Conservation (phyloP, 2,888 invertebrate species). For the Heliconius hortense region DNA sequence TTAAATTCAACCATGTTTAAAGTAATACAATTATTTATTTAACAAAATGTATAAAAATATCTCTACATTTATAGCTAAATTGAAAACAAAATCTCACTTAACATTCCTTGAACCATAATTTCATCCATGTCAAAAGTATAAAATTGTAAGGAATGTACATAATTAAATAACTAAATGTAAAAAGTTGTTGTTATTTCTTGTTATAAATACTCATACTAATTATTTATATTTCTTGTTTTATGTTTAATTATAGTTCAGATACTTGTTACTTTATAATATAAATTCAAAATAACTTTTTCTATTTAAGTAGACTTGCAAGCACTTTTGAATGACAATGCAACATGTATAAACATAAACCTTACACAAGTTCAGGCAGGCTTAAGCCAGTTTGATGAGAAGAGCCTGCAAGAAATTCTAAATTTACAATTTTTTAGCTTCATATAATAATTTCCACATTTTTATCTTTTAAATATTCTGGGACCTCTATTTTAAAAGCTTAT, state of each 20-base stretch:
- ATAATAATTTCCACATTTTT: too few relatives aligned
- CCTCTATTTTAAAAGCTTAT: too few relatives aligned
- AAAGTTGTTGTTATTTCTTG: constrained; percentile 42
- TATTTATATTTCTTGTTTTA: background rate
- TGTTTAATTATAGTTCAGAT: background rate
- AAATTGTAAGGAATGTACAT: constrained; percentile 74
- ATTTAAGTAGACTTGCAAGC: background rate
- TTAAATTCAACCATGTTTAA: constrained; percentile 45
- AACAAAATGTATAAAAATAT: constrained; percentile 56
- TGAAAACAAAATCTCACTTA: constrained; percentile 50
- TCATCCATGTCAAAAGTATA: constrained; percentile 44
- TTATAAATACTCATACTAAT: background rate
- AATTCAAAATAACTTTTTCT: background rate
- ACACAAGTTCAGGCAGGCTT: too few relatives aligned
- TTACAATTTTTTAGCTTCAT: too few relatives aligned
- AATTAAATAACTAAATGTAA: constrained; percentile 67
- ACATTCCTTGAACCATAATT: constrained; percentile 67
- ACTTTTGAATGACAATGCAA: background rate
- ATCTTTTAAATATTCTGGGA: too few relatives aligned
- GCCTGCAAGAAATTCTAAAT: too few relatives aligned
- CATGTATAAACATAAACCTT: too few relatives aligned
- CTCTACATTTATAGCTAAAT: constrained; percentile 44
- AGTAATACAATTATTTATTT: constrained; percentile 38
- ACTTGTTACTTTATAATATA: background rate
- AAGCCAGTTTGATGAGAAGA: too few relatives aligned